These are phyloP conservation scores for Axis porcinus DNA, from an alignment of 2,113 vertebrate species.

Conservation along the genomic window DNA sequence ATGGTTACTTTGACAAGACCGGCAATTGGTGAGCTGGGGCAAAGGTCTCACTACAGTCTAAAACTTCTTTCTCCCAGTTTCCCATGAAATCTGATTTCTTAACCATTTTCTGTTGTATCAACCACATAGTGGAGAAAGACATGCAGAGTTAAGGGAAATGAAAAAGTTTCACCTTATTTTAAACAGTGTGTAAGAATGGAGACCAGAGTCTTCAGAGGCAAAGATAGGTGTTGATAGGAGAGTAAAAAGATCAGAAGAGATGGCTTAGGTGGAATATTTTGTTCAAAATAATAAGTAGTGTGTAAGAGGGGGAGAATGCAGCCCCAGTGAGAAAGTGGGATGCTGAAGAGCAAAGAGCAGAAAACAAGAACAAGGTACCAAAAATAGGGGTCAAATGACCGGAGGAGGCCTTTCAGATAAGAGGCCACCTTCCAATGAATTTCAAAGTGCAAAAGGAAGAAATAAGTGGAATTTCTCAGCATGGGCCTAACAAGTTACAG, in stretches of 20 bases:
- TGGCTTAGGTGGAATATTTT: slow-evolving; percentile 1
- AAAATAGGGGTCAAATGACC: slow-evolving; percentile 55
- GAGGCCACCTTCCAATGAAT: slow-evolving; percentile 20
- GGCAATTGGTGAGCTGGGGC: neutral
- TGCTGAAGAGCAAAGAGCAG: slow-evolving; percentile 42
- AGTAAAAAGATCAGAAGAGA: neutral
- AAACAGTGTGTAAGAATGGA: neutral
- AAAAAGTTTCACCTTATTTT: neutral
- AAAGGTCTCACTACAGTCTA: neutral
- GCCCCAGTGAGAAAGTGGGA: slow-evolving; percentile 41
- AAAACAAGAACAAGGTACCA: slow-evolving; percentile 5
- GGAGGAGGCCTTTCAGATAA: slow-evolving; percentile 58
- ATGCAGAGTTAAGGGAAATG: neutral
- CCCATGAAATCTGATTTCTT: neutral
- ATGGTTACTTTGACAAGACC: neutral
- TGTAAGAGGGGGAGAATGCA: neutral
- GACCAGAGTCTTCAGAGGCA: neutral
- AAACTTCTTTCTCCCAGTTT: neutral
- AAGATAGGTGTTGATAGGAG: neutral
- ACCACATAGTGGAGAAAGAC: neutral
- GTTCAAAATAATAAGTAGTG: slow-evolving; percentile 40
- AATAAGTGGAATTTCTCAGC: slow-evolving; percentile 34
- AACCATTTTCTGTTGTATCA: neutral
- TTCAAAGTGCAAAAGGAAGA: slow-evolving; percentile 28
- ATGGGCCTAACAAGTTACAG: neutral